A percentile compares a stretch with the other conserved stretches of the same genome.
These are phyloP conservation scores for Vicugna pacos DNA, from an alignment of 2,113 vertebrate genomes.

Conservation along the genomic window DNA sequence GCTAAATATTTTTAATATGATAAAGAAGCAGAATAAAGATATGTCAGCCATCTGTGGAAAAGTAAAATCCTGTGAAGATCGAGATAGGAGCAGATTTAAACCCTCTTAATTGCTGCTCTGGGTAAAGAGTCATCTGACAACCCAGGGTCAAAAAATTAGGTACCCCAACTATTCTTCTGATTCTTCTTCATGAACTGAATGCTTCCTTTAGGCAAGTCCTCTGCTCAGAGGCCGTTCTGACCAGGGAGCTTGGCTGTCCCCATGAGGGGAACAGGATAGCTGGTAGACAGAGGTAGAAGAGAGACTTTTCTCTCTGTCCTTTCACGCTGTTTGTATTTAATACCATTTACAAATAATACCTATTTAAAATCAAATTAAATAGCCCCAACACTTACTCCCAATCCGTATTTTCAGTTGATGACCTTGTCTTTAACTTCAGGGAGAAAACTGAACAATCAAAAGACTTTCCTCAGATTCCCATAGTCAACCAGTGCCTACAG, in stretches of 20 bases:
- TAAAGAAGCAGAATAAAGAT: slow-evolving; percentile 19
- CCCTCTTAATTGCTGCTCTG: background rate
- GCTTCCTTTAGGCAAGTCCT: background rate
- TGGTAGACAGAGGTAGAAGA: background rate
- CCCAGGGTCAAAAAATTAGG: background rate
- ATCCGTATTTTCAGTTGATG: background rate
- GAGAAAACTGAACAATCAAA: slow-evolving; percentile 8
- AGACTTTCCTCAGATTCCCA: background rate
- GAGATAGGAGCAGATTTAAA: slow-evolving; percentile 7
- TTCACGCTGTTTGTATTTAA: background rate
- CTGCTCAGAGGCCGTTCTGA: background rate
- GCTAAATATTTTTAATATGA: background rate
- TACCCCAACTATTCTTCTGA: background rate
- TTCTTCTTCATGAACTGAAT: background rate
- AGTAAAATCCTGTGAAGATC: slow-evolving; percentile 30
- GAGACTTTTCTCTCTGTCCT: background rate
- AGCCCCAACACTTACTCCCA: background rate
- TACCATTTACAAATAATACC: background rate
- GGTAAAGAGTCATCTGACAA: background rate
- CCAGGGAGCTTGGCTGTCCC: background rate
- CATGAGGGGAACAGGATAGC: background rate
- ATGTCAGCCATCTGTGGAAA: background rate
- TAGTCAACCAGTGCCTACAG: background rate
- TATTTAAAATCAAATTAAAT: background rate
- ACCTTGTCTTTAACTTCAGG: background rate